phyloP scores from a whole-genome alignment of 2,797 vertebrate genomes.

The Spondyliosoma cantharus region DNA sequence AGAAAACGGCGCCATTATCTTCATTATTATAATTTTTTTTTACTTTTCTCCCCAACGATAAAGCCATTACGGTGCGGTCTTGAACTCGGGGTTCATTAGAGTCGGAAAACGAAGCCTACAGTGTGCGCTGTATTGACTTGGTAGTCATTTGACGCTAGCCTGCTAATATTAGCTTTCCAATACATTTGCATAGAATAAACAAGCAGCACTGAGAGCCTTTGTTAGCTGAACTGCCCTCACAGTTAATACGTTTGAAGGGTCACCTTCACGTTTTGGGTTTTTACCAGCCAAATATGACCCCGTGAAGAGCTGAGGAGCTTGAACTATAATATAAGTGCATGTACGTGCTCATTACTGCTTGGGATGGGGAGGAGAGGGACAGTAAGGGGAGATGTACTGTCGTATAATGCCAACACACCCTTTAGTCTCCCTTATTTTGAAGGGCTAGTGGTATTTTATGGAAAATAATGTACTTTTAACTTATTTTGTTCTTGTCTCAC shows the following conservation, averaged over 20 bases:
- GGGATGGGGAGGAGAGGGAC: not conserved
- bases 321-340: not conserved
- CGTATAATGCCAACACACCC: not conserved
- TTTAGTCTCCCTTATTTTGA: not conserved
- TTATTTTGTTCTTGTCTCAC: not conserved
- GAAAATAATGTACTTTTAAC: too few relatives aligned
- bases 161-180: slow-evolving; percentile 52
- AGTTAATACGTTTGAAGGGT: not conserved
- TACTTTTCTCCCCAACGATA: rapidly evolving
- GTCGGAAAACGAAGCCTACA: rapidly evolving
- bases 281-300: not conserved
- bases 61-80: rapidly evolving
- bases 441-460: not conserved
- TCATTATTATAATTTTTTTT: rapidly evolving
- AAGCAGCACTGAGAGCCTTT: not conserved
- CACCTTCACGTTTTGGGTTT: not conserved
- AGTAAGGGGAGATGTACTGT: too few relatives aligned
- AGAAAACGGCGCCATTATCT: not conserved
- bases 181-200: slow-evolving; percentile 12
- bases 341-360: not conserved
- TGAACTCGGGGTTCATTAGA: rapidly evolving
- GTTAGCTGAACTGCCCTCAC: too few relatives aligned
- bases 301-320: not conserved
- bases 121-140: not conserved
- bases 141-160: slow-evolving; percentile 61